These are phyloP conservation scores for Stenchaetothrips biformis DNA, from an alignment of 2,888 invertebrate species.

Conservation along the genomic window DNA sequence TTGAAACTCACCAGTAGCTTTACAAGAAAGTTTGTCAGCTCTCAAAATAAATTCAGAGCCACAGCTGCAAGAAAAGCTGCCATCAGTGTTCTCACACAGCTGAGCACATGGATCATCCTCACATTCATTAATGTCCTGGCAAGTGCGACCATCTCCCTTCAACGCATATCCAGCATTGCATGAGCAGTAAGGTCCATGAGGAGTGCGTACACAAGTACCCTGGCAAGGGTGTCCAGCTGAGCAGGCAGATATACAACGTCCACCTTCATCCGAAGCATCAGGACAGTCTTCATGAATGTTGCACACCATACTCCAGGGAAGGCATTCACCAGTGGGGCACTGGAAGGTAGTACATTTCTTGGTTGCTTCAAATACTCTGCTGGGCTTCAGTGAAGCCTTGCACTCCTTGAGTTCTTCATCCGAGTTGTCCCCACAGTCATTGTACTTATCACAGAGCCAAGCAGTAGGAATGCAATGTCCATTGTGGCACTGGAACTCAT, in stretches of 20 bases:
- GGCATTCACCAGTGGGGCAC: constrained; percentile 46
- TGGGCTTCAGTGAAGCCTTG: constrained; percentile 42
- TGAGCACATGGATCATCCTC: constrained; percentile 58
- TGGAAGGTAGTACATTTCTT: constrained; percentile 42
- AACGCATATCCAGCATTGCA: constrained; percentile 59
- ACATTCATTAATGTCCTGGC: constrained; percentile 72
- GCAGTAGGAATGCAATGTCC: constrained; percentile 45
- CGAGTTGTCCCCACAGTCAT: constrained; percentile 53
- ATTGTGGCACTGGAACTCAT: constrained; percentile 45
- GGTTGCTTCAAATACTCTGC: constrained; percentile 39
- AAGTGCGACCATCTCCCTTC: constrained; percentile 51
- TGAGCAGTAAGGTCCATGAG: constrained; percentile 60
- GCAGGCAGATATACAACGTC: background rate
- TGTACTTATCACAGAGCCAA: constrained; percentile 50
- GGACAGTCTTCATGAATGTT: constrained; percentile 53
- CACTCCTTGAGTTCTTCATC: constrained; percentile 49
- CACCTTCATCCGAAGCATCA: constrained; percentile 54
- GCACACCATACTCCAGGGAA: constrained; percentile 46
- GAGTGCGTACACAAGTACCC: constrained; percentile 59
- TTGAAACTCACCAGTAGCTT: constrained; percentile 45
- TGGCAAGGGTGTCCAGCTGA: constrained; percentile 48
- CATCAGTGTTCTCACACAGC: constrained; percentile 54
- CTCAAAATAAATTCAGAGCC: constrained; percentile 53
- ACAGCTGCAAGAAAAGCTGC: constrained; percentile 58
- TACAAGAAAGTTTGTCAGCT: constrained; percentile 40